Conservation (phyloP, 1,140 invertebrate species). For the Magallana gigas region DNA sequence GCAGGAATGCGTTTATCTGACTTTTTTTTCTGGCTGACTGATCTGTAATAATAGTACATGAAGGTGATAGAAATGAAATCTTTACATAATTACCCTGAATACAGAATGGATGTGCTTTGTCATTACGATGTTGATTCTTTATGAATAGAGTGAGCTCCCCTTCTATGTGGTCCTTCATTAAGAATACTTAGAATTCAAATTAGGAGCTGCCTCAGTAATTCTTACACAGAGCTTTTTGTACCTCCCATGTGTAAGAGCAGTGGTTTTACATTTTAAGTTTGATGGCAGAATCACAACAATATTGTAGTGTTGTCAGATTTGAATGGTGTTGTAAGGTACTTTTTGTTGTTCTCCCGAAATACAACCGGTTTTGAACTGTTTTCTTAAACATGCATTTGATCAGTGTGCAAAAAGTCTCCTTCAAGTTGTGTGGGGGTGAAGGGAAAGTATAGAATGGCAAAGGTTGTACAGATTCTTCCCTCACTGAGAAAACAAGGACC, state of each 20-base stretch:
- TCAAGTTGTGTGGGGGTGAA: too few species aligned
- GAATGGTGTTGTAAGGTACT: too few species aligned
- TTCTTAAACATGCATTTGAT: too few species aligned
- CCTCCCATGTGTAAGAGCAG: background rate
- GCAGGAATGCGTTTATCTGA: background rate
- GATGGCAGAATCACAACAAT: background rate
- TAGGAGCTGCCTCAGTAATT: too few species aligned
- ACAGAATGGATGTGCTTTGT: background rate
- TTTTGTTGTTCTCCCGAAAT: too few species aligned
- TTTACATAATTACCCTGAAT: background rate
- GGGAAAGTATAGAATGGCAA: too few species aligned
- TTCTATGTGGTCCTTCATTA: slow-evolving; percentile 27
- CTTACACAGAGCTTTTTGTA: background rate
- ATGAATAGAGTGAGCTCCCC: background rate
- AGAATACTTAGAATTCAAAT: background rate
- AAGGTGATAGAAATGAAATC: slow-evolving; percentile 19
- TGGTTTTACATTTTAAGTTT: background rate
- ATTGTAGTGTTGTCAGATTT: background rate
- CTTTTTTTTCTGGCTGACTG: slow-evolving; percentile 5
- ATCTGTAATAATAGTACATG: background rate
- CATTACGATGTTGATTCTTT: background rate
- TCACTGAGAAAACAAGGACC: background rate
- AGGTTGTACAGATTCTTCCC: background rate
- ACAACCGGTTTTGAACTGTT: too few species aligned
- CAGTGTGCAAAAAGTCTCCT: too few species aligned